Base-by-base conservation (phyloP, 1,140 invertebrate genomes). In the Tenebrio molitor region DNA sequence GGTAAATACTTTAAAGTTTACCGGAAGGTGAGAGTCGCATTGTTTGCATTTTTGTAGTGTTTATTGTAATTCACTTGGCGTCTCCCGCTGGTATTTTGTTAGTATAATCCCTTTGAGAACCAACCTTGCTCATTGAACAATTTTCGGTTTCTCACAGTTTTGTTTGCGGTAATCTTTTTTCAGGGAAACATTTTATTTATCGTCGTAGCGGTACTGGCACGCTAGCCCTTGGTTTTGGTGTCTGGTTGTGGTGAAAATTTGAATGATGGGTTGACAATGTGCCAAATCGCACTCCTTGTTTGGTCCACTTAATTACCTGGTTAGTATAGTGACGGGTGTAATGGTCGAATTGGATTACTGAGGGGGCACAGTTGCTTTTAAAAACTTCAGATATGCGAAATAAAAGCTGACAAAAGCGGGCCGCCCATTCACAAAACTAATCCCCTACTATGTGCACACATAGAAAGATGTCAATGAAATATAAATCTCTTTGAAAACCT, bases 21-120 rank as follows among this genome's bases (percentile, higher is more conserved):
- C 69, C 53, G 69, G 36, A 65, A 63, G 58, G 69, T 50, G 33
- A 71, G 62, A 71, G 62, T 62, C 14, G 42, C 69, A 71, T 71
- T 71, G 69, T 71, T 66, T 29, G 62, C 58, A 71, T 71, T 71
- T 71, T 71, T 71, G 33, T 65, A 71, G 69, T 71, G 69, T 65
- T 71, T 71, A 64, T 65, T 63, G 62, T 71, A 71, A 71, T 65
- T 71, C 62, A 33, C 58, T 34, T 71, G 63, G 21, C 58, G 29
- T 34, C 14, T 16, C 69, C 69, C 62, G 62, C 42, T 44, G 69
- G 16, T 41, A 66, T 46, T 42, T 71, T 71, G 66, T 69, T 71
- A 50, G 41, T 15, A 17, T 71, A 71, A 71, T 71, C 69, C 69
- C 41, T 65, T 65, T 41, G 53, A 42, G 10, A 21, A 64, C 39